These are phyloP conservation scores for Heliconius hortense DNA, from an alignment of 2,888 invertebrate genomes.

Conservation along the genomic window DNA sequence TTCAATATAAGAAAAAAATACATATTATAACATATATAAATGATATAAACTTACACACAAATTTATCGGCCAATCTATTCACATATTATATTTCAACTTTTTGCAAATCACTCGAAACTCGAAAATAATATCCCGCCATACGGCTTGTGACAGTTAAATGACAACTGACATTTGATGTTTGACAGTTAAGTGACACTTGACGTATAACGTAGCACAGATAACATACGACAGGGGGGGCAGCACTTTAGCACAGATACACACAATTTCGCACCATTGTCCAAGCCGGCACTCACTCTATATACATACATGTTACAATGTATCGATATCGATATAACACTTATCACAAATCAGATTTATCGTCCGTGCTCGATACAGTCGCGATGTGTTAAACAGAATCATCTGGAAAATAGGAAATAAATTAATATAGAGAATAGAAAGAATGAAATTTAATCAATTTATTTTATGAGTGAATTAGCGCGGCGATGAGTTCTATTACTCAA, in stretches of 20 bases:
- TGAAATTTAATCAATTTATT: no score
- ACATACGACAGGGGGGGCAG: constrained; percentile 33
- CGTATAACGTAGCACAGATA: constrained; percentile 23
- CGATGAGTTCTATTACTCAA: no score
- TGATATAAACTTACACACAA: constrained; percentile 9
- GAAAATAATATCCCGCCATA: background rate
- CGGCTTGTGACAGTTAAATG: background rate
- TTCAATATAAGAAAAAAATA: background rate
- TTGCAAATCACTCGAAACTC: background rate
- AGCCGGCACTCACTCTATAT: constrained; percentile 43
- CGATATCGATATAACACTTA: constrained; percentile 68
- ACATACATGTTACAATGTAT: constrained; percentile 52
- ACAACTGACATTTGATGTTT: background rate
- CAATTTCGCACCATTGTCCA: constrained; percentile 43
- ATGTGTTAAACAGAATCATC: constrained; percentile 78
- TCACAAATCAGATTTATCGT: constrained; percentile 79
- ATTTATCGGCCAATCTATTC: background rate
- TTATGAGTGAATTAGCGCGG: no score
- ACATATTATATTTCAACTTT: background rate
- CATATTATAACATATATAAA: constrained; percentile 1
- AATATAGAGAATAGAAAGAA: no score
- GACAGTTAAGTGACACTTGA: background rate
- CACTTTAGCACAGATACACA: constrained; percentile 37
- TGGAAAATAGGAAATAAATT: constrained; percentile 46
- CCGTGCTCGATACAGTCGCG: constrained; percentile 74